phyloP scores from a whole-genome alignment of 1,140 invertebrate genomes.

The Stegodyphus mimosarum region DNA sequence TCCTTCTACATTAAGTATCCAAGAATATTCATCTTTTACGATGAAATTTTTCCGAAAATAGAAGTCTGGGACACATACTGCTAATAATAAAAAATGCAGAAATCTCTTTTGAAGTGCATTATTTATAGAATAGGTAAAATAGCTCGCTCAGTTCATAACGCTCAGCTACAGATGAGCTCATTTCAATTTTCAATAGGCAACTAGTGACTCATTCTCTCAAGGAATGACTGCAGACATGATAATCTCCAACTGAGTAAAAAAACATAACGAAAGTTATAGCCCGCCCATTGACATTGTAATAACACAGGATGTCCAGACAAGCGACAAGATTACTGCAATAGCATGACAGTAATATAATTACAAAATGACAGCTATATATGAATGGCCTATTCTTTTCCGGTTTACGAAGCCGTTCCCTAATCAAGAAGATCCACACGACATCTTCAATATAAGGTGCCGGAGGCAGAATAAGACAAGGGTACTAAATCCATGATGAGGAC shows the following conservation, averaged over 20 bases:
- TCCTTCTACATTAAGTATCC: too few species aligned
- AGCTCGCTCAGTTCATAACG: background rate
- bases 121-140: background rate
- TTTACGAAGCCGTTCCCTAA: conserved; percentile 22
- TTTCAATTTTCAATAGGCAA: too few species aligned
- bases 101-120: background rate
- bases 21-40: too few species aligned
- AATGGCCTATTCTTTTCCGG: conserved; percentile 34
- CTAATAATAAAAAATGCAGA: too few species aligned
- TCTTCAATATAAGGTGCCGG: background rate
- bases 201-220: too few species aligned
- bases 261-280: too few species aligned
- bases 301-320: conserved; percentile 9
- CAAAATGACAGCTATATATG: conserved; percentile 32
- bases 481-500: too few species aligned
- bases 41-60: too few species aligned
- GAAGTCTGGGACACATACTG: too few species aligned
- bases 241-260: too few species aligned
- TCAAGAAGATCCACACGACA: conserved; percentile 30
- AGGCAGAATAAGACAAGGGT: background rate
- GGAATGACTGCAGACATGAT: too few species aligned
- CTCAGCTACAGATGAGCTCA: too few species aligned
- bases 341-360: conserved; percentile 45
- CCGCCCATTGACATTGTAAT: conserved; percentile 28
- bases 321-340: background rate